A percentile compares a stretch with the other conserved stretches of the same genome.
Conservation (phyloP, 2,113 vertebrate genomes). For the Sterna hirundo region DNA sequence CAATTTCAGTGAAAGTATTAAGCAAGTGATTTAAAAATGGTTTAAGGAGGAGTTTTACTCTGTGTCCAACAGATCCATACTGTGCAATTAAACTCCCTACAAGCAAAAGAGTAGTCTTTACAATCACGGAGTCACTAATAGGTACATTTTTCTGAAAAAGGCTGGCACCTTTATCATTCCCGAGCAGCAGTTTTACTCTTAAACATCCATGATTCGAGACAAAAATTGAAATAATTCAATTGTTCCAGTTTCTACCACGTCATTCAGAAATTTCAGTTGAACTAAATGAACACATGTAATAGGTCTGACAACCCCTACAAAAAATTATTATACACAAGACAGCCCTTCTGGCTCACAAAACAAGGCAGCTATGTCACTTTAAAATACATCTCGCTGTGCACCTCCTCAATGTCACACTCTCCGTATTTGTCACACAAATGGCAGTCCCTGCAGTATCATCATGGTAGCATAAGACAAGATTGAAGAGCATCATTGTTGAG, state of each 20-base stretch:
- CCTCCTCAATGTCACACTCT: background rate
- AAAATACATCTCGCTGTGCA: background rate
- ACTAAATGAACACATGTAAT: background rate
- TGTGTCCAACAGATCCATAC: background rate
- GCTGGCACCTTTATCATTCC: no score
- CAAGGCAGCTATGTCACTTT: background rate
- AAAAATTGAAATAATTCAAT: background rate
- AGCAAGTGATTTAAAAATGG: background rate
- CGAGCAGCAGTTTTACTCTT: background rate
- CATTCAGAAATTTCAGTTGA: background rate
- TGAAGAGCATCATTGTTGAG: background rate
- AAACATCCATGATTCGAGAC: accelerated
- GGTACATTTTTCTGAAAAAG: background rate
- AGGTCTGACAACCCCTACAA: background rate
- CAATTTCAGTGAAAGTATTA: background rate
- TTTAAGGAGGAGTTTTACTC: background rate
- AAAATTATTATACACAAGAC: background rate
- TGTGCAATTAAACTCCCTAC: background rate
- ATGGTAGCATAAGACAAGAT: background rate
- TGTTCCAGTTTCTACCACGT: background rate
- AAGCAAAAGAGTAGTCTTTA: background rate
- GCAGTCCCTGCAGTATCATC: background rate
- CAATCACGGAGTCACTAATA: accelerated
- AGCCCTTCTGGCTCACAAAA: background rate
- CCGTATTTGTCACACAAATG: background rate